Percentiles rank a stretch among this genome's conserved stretches.
Conservation (phyloP, 23 tunicate species). For the Ciona savignyi region DNA sequence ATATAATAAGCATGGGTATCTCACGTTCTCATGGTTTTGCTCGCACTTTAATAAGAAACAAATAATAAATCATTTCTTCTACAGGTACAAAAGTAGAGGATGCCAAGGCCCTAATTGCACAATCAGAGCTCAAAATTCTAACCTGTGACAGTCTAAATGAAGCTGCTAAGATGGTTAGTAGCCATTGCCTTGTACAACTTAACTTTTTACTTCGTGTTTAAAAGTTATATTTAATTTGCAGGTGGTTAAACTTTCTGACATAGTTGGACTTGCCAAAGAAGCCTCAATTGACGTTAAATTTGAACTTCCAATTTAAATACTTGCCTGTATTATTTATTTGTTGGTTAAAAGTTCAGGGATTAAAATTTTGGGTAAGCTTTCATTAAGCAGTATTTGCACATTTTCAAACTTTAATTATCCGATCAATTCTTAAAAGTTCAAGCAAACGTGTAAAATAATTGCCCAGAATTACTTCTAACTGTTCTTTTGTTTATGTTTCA, state of each 20-base stretch:
- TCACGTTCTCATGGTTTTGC: too few relatives aligned
- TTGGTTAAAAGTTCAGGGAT: background rate
- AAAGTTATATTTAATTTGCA: conserved; percentile 9
- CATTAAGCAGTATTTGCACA: background rate
- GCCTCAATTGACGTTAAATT: conserved; percentile 89
- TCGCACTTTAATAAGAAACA: too few relatives aligned
- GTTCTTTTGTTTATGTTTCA: too few relatives aligned
- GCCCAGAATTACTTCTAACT: too few relatives aligned
- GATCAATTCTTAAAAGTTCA: too few relatives aligned
- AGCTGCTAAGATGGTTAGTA: conserved; percentile 97
- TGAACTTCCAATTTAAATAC: conserved; percentile 56
- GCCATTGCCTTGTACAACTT: background rate
- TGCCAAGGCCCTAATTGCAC: conserved; percentile 90
- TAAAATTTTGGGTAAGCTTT: background rate
- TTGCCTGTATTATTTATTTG: background rate
- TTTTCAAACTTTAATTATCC: too few relatives aligned
- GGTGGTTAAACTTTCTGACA: conserved; percentile 90
- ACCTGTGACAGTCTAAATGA: conserved; percentile 95
- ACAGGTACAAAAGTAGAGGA: conserved; percentile 99
- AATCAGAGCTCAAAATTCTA: conserved; percentile 60
- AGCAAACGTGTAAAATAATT: too few relatives aligned
- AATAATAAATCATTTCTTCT: too few relatives aligned
- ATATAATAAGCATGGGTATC: too few relatives aligned
- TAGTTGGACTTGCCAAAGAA: conserved; percentile 87
- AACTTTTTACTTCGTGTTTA: background rate